These are phyloP conservation scores for Aurelia coerulea DNA, from an alignment of 30 jellyfish, hydroid and myxozoan genomes.

Conservation along the genomic window DNA sequence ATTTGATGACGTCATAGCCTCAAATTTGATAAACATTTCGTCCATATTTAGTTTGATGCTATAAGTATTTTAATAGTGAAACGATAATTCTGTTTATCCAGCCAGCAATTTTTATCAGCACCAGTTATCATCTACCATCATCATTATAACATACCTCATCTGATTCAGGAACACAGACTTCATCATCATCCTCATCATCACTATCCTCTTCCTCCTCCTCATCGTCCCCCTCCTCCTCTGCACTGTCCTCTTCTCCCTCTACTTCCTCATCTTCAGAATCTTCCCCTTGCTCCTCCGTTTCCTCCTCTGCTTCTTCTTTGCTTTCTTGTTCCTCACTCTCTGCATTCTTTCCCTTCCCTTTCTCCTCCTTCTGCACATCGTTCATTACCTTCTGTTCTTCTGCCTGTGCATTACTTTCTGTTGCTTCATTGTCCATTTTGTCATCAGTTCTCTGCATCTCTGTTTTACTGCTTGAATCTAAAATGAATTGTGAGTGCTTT, in stretches of 20 bases:
- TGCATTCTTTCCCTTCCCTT: background rate
- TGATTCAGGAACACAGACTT: slow-evolving; percentile 52
- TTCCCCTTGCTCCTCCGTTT: slow-evolving; percentile 31
- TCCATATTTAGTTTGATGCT: too few relatives aligned
- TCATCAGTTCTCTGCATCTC: background rate
- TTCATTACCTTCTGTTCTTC: background rate
- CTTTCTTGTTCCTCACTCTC: background rate
- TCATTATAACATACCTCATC: slow-evolving; percentile 15
- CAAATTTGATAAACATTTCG: too few relatives aligned
- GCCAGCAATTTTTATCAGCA: background rate
- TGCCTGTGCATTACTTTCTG: background rate
- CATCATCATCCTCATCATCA: slow-evolving; percentile 75
- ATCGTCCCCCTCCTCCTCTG: too few relatives aligned
- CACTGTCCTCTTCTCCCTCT: too few relatives aligned
- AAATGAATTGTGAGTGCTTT: too few relatives aligned
- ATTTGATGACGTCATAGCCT: too few relatives aligned
- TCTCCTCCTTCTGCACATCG: background rate
- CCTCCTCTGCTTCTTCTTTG: slow-evolving; percentile 20
- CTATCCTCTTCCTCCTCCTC: slow-evolving; percentile 1
- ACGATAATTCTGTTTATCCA: too few relatives aligned
- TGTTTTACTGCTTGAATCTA: background rate
- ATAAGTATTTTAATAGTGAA: too few relatives aligned
- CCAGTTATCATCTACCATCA: background rate
- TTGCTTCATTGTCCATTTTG: background rate
- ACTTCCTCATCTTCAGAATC: slow-evolving; percentile 49